Conservation (phyloP, 2,888 invertebrate genomes). For the Falcaria lacertinaria region DNA sequence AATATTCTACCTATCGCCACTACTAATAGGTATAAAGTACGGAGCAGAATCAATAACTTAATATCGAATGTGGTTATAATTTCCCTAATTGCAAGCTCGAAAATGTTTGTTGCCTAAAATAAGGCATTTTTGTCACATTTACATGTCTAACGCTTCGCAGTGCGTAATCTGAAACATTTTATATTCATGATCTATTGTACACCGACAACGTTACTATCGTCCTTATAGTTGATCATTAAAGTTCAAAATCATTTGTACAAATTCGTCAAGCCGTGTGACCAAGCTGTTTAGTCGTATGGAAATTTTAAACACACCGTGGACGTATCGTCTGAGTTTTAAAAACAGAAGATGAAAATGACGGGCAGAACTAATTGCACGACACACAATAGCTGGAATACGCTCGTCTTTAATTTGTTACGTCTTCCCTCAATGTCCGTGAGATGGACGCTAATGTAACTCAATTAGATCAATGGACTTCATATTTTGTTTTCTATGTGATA, state of each 20-base stretch:
- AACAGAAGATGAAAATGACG: slow-evolving; percentile 22
- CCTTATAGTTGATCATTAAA: background rate
- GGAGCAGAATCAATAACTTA: no score
- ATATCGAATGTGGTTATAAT: no score
- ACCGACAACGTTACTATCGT: background rate
- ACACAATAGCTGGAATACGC: slow-evolving; percentile 16
- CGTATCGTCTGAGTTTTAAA: slow-evolving; percentile 24
- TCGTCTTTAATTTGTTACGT: slow-evolving; percentile 4
- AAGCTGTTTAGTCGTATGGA: slow-evolving; percentile 12
- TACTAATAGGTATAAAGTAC: no score
- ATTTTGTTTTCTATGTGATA: background rate
- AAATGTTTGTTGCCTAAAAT: background rate
- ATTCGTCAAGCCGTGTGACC: background rate
- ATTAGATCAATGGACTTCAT: slow-evolving; percentile 2
- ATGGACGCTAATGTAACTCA: slow-evolving; percentile 2
- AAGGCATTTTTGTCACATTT: background rate
- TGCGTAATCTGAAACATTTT: background rate
- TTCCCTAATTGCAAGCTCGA: no score
- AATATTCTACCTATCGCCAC: no score
- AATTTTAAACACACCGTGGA: slow-evolving; percentile 25
- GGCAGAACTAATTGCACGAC: slow-evolving; percentile 19
- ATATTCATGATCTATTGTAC: background rate
- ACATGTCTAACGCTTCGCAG: background rate
- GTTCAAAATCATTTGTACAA: background rate
- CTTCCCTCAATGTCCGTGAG: slow-evolving; percentile 2